A percentile compares a stretch with the other conserved stretches of the same genome.
phyloP scores from a whole-genome alignment of 2,888 invertebrate species.

The Adineta ricciae region DNA sequence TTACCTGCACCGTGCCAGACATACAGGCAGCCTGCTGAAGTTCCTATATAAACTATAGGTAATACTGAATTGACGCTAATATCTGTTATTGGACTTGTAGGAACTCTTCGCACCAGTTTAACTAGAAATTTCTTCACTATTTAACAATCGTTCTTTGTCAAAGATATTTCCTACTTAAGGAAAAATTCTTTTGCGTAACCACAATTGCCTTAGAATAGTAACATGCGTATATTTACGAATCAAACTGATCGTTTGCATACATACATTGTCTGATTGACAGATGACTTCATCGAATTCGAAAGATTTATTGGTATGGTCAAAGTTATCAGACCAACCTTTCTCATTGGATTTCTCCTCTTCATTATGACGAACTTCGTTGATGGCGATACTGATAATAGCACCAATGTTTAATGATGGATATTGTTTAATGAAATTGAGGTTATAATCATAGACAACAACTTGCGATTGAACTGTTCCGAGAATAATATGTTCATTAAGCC shows the following conservation, averaged over 20 bases:
- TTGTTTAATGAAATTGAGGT: conserved; percentile 16
- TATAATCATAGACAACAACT: not conserved
- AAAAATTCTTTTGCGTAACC: not conserved
- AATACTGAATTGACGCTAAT: not conserved
- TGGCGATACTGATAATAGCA: not conserved
- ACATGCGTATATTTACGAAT: not conserved
- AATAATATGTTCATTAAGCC: not conserved
- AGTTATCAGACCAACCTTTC: not conserved
- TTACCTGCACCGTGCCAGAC: conserved; percentile 5
- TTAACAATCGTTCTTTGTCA: not conserved
- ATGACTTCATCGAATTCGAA: not conserved
- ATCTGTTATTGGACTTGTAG: not conserved
- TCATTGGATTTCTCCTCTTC: not conserved
- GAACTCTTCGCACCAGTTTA: not conserved
- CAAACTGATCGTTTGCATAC: not conserved
- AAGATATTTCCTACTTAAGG: not conserved
- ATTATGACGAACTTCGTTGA: not conserved
- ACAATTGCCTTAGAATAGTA: not conserved
- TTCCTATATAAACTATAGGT: not conserved
- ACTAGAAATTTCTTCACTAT: not conserved
- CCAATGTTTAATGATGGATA: not conserved
- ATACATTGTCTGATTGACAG: not conserved
- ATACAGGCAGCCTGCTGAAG: not conserved
- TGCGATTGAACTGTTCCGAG: not conserved
- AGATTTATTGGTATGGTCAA: not conserved